A percentile compares a stretch with the other conserved stretches of the same genome.
Evolutionary conservation across 2,797 vertebrate species (phyloP).

Genomic region (Lemur catta): DNA sequence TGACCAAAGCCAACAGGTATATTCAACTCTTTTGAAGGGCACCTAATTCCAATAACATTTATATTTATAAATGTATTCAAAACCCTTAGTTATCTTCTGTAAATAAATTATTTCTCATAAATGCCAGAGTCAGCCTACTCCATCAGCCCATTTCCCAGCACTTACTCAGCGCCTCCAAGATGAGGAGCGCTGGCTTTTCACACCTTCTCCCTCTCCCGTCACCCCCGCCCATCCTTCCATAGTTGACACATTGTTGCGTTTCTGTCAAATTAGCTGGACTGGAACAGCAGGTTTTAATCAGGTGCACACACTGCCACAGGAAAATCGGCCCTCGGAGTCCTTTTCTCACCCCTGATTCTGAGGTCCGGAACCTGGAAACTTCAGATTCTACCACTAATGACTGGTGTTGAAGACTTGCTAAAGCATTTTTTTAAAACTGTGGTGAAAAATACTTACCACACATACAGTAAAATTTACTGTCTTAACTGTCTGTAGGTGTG

Average conservation of each 20-base stretch:
- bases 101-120: neutral
- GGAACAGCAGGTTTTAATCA: neutral
- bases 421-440: neutral
- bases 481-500: neutral
- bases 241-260: neutral
- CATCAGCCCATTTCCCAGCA: neutral
- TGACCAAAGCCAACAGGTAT: neutral
- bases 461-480: neutral
- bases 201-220: fast-evolving
- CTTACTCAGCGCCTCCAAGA: neutral
- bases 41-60: neutral
- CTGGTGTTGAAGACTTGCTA: neutral
- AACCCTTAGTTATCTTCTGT: neutral
- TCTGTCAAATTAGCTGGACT: neutral
- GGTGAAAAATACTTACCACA: neutral
- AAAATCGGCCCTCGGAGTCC: neutral
- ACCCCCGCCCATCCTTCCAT: fast-evolving
- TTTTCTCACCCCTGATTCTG: neutral
- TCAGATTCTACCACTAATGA: neutral
- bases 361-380: neutral
- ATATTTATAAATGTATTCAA: neutral
- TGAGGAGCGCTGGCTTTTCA: neutral
- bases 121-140: neutral
- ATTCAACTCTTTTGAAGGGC: neutral
- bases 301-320: neutral